Conservation (phyloP, 92 coral and sea anemone genomes). For the Siderastrea siderea region DNA sequence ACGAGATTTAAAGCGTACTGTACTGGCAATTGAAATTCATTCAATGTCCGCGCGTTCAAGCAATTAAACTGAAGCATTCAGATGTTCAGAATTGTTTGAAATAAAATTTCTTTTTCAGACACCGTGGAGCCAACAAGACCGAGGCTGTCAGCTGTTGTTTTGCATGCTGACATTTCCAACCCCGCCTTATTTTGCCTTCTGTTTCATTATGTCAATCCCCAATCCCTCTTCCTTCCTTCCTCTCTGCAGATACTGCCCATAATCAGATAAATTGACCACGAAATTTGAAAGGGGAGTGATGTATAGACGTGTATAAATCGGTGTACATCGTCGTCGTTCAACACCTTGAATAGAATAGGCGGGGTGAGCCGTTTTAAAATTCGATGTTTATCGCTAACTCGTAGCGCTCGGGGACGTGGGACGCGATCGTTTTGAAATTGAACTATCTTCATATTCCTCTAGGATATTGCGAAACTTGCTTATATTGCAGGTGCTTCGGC, state of each 20-base stretch:
- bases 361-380: slow-evolving; percentile 34
- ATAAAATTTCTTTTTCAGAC: slow-evolving; percentile 25
- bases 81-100: slow-evolving; percentile 24
- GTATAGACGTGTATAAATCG: slow-evolving; percentile 23
- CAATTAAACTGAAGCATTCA: background rate
- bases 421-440: slow-evolving; percentile 25
- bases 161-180: slow-evolving; percentile 38
- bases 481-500: slow-evolving; percentile 10
- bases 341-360: slow-evolving; percentile 50
- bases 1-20: background rate
- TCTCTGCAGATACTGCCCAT: slow-evolving; percentile 35
- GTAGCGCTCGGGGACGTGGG: background rate
- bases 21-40: background rate
- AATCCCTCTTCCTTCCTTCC: slow-evolving; percentile 36
- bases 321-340: slow-evolving; percentile 27
- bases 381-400: slow-evolving; percentile 33
- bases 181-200: slow-evolving; percentile 51
- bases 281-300: slow-evolving; percentile 15
- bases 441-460: slow-evolving; percentile 14
- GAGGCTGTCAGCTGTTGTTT: slow-evolving; percentile 32
- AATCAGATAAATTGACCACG: slow-evolving; percentile 56
- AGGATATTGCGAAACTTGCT: slow-evolving; percentile 25
- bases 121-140: slow-evolving; percentile 32
- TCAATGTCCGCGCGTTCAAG: background rate
- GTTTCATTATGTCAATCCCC: slow-evolving; percentile 29